These are phyloP conservation scores for Dinocampus coccinellae DNA, from an alignment of 2,888 invertebrate species.

Conservation along the genomic window DNA sequence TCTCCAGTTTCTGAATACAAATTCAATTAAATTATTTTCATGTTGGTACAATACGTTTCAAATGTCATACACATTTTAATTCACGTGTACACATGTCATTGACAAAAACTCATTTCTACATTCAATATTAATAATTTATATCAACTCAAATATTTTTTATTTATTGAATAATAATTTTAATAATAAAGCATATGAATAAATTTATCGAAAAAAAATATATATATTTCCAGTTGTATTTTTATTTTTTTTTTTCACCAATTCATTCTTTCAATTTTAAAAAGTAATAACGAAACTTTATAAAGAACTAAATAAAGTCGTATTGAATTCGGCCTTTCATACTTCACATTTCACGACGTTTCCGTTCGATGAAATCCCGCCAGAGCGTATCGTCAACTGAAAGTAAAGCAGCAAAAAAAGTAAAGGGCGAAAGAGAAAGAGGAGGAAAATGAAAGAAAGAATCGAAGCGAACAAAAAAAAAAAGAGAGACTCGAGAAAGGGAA, in stretches of 20 bases:
- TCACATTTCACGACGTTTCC: constrained; percentile 15
- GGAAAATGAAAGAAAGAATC: not conserved
- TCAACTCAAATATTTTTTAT: too few species aligned
- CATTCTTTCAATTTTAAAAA: not conserved
- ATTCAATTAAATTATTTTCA: not conserved
- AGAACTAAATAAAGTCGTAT: not conserved
- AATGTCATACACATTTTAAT: not conserved
- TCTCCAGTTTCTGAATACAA: too few species aligned
- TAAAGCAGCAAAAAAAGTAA: not conserved
- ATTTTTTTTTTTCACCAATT: too few species aligned
- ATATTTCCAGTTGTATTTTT: too few species aligned
- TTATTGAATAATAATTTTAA: too few species aligned
- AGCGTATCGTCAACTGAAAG: not conserved
- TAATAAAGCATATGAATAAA: too few species aligned
- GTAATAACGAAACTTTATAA: not conserved
- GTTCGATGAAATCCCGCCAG: constrained; percentile 16
- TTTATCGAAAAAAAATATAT: too few species aligned
- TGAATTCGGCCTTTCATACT: constrained; percentile 5
- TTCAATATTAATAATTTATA: too few species aligned
- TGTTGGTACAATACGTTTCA: not conserved
- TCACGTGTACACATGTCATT: not conserved
- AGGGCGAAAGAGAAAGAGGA: too few species aligned
- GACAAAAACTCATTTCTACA: not conserved
- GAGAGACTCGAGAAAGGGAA: not conserved
- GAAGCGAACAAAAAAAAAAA: not conserved